phyloP scores from a whole-genome alignment of 2,113 vertebrate genomes.

The Brachypteracias leptosomus region DNA sequence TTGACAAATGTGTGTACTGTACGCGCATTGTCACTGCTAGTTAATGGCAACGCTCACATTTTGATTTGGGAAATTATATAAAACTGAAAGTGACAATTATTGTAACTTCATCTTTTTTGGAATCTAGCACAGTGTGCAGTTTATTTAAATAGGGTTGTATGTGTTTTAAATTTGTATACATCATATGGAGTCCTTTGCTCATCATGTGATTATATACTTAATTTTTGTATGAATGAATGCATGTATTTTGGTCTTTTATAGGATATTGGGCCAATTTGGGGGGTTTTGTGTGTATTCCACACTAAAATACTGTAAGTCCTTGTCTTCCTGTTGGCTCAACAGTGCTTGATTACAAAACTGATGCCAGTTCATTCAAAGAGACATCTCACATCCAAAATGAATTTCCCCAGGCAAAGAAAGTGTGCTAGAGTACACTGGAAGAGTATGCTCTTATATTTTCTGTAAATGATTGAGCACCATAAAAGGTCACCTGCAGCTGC shows the following conservation, averaged over 20 bases:
- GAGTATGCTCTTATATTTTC: neutral
- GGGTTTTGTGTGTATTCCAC: neutral
- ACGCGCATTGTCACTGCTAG: conserved; percentile 41
- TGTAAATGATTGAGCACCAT: neutral
- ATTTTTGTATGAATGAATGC: conserved; percentile 32
- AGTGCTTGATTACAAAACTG: conserved; percentile 37
- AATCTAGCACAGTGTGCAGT: conserved; percentile 38
- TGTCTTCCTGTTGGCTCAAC: conserved; percentile 45
- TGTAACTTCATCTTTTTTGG: conserved; percentile 53
- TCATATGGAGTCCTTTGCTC: conserved; percentile 28
- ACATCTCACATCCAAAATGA: neutral
- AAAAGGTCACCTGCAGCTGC: conserved; percentile 12
- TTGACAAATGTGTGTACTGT: conserved; percentile 65
- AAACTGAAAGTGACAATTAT: conserved; percentile 53
- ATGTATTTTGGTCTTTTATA: neutral
- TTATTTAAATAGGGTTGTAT: conserved; percentile 60
- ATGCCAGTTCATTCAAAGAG: neutral
- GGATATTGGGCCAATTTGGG: neutral
- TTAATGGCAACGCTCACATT: conserved; percentile 68
- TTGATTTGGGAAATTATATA: conserved; percentile 63
- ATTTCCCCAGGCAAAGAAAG: conserved; percentile 4
- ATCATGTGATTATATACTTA: conserved; percentile 17
- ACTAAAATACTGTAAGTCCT: neutral
- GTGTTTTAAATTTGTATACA: conserved; percentile 53
- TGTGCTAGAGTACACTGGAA: neutral